Base-by-base conservation (phyloP, 1,140 invertebrate species). In the Lordiphosa stackelbergi region DNA sequence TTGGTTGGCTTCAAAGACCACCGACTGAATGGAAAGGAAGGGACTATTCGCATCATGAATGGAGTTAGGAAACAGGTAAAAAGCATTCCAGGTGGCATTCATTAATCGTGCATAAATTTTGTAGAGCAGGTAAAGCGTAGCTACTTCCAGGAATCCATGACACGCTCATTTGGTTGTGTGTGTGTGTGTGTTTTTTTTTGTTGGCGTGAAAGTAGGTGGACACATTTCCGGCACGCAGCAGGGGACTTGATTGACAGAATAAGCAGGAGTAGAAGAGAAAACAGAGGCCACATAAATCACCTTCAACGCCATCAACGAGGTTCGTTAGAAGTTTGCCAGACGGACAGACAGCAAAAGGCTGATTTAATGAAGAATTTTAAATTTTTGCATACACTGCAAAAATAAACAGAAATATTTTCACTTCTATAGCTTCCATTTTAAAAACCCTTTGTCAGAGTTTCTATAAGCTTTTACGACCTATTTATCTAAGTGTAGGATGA, bases 81-180 rank as follows among this genome's bases (percentile, higher is more conserved):
- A 24, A 16, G 2, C 52, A 10, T 28, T 59, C 77, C 73, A 84
- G 73, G 68, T 77, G 68, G 72, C 77, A 65, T 83, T 81, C 69
- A 81, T 81, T 81, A 81, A 81, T 83, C 77, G 78, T 83, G 73
- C 77, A 83, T 83, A 83, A 83, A 81, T 83, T 73, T 24, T 35
- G 41, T 68, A 72, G 46, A 46, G 68, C 77, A 81, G 75, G 75
- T 79, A 79, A 49, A 34, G 31, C 13, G 40, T 10, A 47, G 36
- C 36, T 24, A 36, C 48, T 77, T 77, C 73, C 73, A 40, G 65
- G 73, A 73, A 78, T 68, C 66, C 63, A 65, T 71, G 58, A 69
- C 59, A 61, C 55, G 53, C 53, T 65, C 56, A 36, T 61, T 64
- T 62, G n/a, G 6, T 38, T 31, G 6, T 31, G 6, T 31, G 28